Conservation (phyloP, 2,888 invertebrate species). For the Dynastes grantii region DNA sequence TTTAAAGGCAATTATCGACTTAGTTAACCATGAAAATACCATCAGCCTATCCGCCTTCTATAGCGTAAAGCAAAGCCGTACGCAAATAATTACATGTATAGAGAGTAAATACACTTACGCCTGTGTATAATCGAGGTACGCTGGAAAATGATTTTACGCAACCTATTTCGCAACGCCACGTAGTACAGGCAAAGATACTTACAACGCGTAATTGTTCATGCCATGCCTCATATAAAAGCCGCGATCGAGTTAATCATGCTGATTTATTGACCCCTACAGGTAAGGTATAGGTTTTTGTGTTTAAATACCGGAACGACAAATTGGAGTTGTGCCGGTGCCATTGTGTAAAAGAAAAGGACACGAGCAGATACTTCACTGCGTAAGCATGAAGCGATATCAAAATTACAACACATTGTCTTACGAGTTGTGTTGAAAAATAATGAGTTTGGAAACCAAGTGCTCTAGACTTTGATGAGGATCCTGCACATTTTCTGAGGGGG, state of each 20-base stretch:
- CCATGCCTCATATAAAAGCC: slow-evolving; percentile 23
- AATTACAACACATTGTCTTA: too few species aligned
- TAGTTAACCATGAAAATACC: slow-evolving; percentile 11
- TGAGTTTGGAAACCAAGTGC: too few species aligned
- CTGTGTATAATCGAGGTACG: not conserved
- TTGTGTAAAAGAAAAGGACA: slow-evolving; percentile 7
- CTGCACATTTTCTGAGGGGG: too few species aligned
- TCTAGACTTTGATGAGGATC: too few species aligned
- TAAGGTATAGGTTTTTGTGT: slow-evolving; percentile 43
- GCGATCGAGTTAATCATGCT: slow-evolving; percentile 35
- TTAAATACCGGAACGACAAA: slow-evolving; percentile 44
- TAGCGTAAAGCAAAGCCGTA: not conserved
- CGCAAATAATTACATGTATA: not conserved
- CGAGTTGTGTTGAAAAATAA: too few species aligned
- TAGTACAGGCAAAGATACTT: not conserved
- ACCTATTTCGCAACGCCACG: slow-evolving; percentile 31
- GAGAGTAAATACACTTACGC: not conserved
- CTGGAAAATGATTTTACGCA: slow-evolving; percentile 35
- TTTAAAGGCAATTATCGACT: slow-evolving; percentile 5
- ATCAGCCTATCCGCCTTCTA: not conserved
- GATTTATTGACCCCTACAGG: slow-evolving; percentile 41
- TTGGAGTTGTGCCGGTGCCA: slow-evolving; percentile 20
- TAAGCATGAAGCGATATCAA: not conserved
- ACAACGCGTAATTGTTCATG: slow-evolving; percentile 33
- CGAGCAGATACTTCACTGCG: not conserved